Base-by-base conservation (phyloP, 2,113 vertebrate species). In the Planiliza haematocheilus region DNA sequence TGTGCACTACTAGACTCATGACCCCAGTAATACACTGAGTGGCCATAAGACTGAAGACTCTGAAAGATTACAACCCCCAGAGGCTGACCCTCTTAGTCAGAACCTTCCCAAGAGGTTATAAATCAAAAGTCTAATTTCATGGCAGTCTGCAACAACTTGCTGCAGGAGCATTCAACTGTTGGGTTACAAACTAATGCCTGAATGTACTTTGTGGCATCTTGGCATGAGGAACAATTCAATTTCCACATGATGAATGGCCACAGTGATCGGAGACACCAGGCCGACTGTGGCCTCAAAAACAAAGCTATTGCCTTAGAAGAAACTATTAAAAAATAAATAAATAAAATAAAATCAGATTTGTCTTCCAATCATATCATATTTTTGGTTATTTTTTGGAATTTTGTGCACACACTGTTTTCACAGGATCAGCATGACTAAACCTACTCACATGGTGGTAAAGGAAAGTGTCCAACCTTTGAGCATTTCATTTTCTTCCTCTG, bases 171-270 rank as follows among this genome's bases (percentile, higher is more conserved):
- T 89, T 86, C 90, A 92, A 85, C 86, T 91, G 89, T 83, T 89
- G 78, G 79, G 79, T 58, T 66, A 50, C 77, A 88, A 89, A 91
- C 81, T 81, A 91, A 83, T 86, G 70, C 81, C 77, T 86, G 86
- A 91, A 84, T 83, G 85, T 81, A 77, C 60, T 36, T 69, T 55
- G 67, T 82, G 77, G 85, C 83, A 86, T 91, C 85, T 87, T 88
- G 89, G 88, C 89, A 86, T 34, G 39, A 72, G 83, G 83, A 92
- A 91, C 85, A 84, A 93, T 91, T 91, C 84, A 90, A 88, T 93
- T 92, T 90, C 70, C 69, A 41, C n/a, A 50, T 92, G 89, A 93
- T 93, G 82, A 88, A 93, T 83, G 84, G 75, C 57, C 71, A 17
- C 60, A 79, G 63, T 66, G 82, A 84, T 74, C 59, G 57, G 70